Evolutionary conservation across 2,797 vertebrate species (phyloP), one percentile per base, ranked within the genome.

Genomic region (Lagorchestes hirsutus): DNA sequence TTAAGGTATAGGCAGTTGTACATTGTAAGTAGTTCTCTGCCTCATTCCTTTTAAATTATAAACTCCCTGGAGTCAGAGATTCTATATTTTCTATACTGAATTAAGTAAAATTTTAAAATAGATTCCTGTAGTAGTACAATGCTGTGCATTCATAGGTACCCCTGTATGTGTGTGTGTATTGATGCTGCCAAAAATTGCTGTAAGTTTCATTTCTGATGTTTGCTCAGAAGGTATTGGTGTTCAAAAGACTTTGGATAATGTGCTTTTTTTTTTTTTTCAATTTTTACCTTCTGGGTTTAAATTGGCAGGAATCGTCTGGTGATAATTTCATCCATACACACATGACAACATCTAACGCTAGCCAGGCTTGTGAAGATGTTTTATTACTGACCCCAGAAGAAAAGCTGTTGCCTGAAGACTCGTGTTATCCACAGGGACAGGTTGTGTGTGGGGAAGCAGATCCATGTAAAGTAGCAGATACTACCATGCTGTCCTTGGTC

Each of bases 231-330:
- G 97, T 18, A 87, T 50, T 27, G 91, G 55, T 0, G 29, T 55
- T 1, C 74, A 95, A 0, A 50, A 29, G 29, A 91, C 57, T 27
- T 87, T 92, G 91, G 52, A 58, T 94, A 40, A 34, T 29, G 31
- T 0, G 0, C 24, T 82, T 40, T 62, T 52, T 52, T 52, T 52
- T 52, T 52, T 52, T 52, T 52, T 52, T 52, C 0, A 52, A 52
- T 52, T 52, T 96, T 90, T 92, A 92, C 54, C 91, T 91, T 96
- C 97, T 52, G 3, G 0, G 90, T 97, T 96, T 94, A 22, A 92
- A 96, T 55, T 97, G 0, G 18, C 98, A 99, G 98, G 98, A 98
- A 52, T 91, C 97, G 27, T 67, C 96, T 0, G 91, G 97, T 31
- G 98, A 97, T 46, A 58, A 40, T 0, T 97, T 95, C 91, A 74